Evolutionary conservation across 1,140 invertebrate genomes (phyloP).

Genomic region (Aphelinus certus): DNA sequence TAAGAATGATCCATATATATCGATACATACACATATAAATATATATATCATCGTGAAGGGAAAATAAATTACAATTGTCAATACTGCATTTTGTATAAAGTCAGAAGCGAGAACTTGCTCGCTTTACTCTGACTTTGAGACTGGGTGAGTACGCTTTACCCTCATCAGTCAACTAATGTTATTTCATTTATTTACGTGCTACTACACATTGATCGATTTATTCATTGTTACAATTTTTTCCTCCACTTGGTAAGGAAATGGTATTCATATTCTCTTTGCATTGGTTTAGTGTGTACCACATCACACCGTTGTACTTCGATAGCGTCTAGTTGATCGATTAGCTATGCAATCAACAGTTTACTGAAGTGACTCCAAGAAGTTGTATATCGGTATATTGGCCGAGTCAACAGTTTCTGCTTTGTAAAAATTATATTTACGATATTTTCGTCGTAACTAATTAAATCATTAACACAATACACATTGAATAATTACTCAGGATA

Average conservation of each 20-base stretch:
- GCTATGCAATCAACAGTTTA: too few relatives aligned
- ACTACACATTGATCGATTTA: constrained; percentile 17
- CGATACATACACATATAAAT: constrained; percentile 4
- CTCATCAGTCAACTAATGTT: constrained; percentile 9
- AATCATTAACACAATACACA: too few relatives aligned
- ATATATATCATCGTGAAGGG: constrained; percentile 49
- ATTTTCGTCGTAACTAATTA: too few relatives aligned
- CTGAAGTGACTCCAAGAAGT: too few relatives aligned
- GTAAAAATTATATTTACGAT: too few relatives aligned
- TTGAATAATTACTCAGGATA: too few relatives aligned
- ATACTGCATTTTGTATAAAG: constrained; percentile 60
- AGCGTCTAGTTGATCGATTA: too few relatives aligned
- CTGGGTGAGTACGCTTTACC: constrained; percentile 34
- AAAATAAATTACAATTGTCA: constrained; percentile 65
- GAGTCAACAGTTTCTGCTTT: too few relatives aligned
- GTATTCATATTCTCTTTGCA: not conserved
- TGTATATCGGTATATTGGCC: too few relatives aligned
- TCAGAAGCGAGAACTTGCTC: constrained; percentile 47
- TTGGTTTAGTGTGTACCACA: not conserved
- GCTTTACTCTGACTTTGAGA: constrained; percentile 26
- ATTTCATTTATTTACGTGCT: constrained; percentile 17
- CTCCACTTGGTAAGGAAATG: not conserved
- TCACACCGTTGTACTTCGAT: constrained; percentile 4
- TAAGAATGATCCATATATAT: too few relatives aligned
- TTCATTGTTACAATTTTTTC: constrained; percentile 10